Base-by-base conservation (phyloP, 2,797 vertebrate species). In the Brachymystax lenok region DNA sequence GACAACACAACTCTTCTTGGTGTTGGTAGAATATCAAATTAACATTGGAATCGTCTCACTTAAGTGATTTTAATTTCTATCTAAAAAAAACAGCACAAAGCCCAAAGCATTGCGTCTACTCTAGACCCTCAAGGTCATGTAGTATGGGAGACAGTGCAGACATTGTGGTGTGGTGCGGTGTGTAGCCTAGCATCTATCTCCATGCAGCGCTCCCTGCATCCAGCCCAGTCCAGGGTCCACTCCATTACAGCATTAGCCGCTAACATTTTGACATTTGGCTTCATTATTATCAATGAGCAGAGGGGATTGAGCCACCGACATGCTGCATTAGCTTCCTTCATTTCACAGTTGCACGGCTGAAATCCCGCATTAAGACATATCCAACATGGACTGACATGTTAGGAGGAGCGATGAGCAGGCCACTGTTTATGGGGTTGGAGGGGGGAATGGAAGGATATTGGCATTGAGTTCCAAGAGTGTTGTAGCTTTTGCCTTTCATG, bases 231-330 rank as follows among this genome's bases (percentile, higher is more conserved):
- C 81, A 69, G 91, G 90, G 92, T 91, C 92, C 89, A 90, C 91
- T 93, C 90, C 90, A 91, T 94, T 93, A 92, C 84, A 85, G 92
- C 92, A 93, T 94, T 94, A 94, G 91, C 92, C 90, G 90, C 91
- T 90, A 93, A 92, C 91, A 90, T 93, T 94, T 94, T 94, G 94
- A 95, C 94, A 95, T 95, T 94, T 94, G 94, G 95, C 94, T 95
- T 95, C 94, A 95, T 95, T 95, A 95, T 93, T 94, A 94, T 92
- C 94, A 93, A 92, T 93, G 92, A 95, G 90, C 89, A 93, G 91
- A 92, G 90, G 91, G 90, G 93, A 95, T 93, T 93, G 94, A 94
- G 92, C 92, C 87, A 91, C 90, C 86, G 91, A 92, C 93, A 93
- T 87, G 94, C 91, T 90, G 93, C 94, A 95, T 95, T 95, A 95